Conservation (phyloP, 2,113 vertebrate species). For the Tympanuchus pallidicinctus region DNA sequence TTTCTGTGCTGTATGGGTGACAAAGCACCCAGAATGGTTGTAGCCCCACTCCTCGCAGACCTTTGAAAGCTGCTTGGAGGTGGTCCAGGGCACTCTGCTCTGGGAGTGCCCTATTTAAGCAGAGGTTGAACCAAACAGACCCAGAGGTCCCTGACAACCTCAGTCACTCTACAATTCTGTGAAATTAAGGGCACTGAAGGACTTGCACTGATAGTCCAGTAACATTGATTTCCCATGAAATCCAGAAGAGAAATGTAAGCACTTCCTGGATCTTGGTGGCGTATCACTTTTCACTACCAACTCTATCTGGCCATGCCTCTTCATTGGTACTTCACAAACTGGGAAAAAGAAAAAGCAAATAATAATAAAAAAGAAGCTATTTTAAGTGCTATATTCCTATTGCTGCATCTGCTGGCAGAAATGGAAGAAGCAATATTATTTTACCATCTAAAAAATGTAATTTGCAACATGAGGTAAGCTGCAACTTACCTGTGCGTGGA, state of each 20-base stretch:
- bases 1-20: not conserved
- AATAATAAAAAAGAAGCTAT: not conserved
- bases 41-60: not conserved
- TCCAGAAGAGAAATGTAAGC: not conserved
- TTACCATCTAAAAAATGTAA: no score
- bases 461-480: not conserved
- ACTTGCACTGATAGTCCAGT: not conserved
- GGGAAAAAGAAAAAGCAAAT: not conserved
- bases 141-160: not conserved
- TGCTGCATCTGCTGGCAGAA: not conserved
- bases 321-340: not conserved
- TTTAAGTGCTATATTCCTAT: not conserved
- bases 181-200: not conserved
- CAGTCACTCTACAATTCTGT: not conserved
- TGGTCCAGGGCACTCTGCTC: not conserved
- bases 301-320: not conserved
- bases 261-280: not conserved
- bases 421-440: not conserved
- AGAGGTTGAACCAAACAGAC: not conserved
- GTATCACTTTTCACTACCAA: not conserved
- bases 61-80: not conserved
- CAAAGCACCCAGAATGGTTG: not conserved
- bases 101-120: not conserved
- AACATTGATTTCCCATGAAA: not conserved
- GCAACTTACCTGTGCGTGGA: not conserved